Evolutionary conservation across 2,888 invertebrate species (phyloP).

Genomic region (Scaptomyza tumidula): DNA sequence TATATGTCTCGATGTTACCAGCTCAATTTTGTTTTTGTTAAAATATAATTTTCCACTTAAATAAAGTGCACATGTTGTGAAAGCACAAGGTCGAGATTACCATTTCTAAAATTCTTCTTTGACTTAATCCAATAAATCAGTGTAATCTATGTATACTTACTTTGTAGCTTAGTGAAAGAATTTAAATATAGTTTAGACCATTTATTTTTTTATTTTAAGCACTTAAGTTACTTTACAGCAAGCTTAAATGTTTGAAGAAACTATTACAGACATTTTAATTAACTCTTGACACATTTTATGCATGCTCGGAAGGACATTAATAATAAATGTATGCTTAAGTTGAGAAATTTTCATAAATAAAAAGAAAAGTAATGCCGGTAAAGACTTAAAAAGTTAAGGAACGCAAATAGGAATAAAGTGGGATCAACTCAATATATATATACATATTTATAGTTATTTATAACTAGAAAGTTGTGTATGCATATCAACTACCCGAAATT

Average conservation of each 20-base stretch:
- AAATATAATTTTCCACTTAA: background rate
- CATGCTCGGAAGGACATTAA: background rate
- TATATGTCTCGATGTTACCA: slow-evolving; percentile 12
- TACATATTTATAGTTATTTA: background rate
- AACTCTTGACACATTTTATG: slow-evolving; percentile 32
- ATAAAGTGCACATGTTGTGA: background rate
- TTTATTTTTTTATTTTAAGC: slow-evolving; percentile 22
- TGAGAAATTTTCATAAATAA: background rate
- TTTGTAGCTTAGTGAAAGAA: slow-evolving; percentile 1
- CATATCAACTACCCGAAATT: slow-evolving; percentile 67
- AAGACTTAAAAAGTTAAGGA: slow-evolving; percentile 13
- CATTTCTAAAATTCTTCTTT: background rate
- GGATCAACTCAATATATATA: slow-evolving; percentile 5
- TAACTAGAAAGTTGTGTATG: slow-evolving; percentile 22
- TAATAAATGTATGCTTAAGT: slow-evolving; percentile 7
- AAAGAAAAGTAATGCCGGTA: slow-evolving; percentile 5
- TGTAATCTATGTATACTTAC: no score
- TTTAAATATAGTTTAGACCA: slow-evolving; percentile 9
- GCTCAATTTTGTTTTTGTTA: slow-evolving; percentile 10
- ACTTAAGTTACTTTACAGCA: slow-evolving; percentile 10
- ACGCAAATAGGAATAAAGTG: slow-evolving; percentile 31
- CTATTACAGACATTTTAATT: slow-evolving; percentile 6
- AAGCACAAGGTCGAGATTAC: no score
- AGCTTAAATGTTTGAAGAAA: slow-evolving; percentile 2
- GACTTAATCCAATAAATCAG: background rate